Evolutionary conservation across 1,140 invertebrate genomes (phyloP), one percentile per base, ranked within the genome.

Genomic region (Bursaphelenchus mucronatus): DNA sequence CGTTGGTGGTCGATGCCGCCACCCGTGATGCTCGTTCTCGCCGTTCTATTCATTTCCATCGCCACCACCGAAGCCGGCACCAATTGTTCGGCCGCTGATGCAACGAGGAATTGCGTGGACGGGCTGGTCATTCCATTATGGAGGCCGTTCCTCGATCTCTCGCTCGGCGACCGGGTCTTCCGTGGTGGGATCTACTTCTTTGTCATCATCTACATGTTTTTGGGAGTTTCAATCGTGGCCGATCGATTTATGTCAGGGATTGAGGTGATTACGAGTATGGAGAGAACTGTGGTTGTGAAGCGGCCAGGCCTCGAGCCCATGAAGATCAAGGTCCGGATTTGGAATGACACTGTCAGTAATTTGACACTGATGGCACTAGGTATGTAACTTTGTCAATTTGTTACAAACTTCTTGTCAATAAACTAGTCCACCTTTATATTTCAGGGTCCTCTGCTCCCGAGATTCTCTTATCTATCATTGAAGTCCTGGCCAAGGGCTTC

Each of bases 241-340:
- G 95, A 99, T 82, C 87, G 93, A 10, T 98, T 98, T 83, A 97
- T 98, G 94, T 91, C 91, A 1, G 89, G 93, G 64, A 98, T 98
- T 80, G 95, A 99, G 86, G 94, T 97, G 63, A 98, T 98, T 79
- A 98, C 95, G 8, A 95, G 74, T 73, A 73, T 76, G 79, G 78
- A 80, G 66, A 61, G 78, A 49, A 77, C 77, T 19, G 78, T 80
- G 40, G 70, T 82, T 13, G 76, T 86, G 3, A 84, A 84, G 70
- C 79, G 81, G 61, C 75, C 83, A 11, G 78, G 78, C n/a, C 66
- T 80, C 10, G 78, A 80, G 19, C 79, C 79, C 17, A 66, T 71
- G 40, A 77, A 77, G 61, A 69, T 79, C 43, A 69, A 72, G 51
- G 70, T 71, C 7, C 30, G 82, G 84, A 84, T 87, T 55, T 88